Evolutionary conservation across 1,140 invertebrate species (phyloP).

Genomic region (Spodoptera frugiperda): DNA sequence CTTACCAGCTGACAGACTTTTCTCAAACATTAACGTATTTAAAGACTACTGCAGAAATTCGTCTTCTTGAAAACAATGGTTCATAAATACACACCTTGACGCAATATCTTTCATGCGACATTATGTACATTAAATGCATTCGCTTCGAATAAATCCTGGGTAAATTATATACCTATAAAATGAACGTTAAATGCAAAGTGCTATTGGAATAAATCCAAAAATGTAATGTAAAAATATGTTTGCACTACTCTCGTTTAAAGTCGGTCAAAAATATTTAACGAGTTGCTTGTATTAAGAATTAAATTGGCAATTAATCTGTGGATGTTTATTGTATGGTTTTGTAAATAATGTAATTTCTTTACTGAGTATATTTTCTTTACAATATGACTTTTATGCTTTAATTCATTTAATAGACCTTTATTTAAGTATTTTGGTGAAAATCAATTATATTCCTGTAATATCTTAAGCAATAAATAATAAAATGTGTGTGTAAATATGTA

Average conservation of each 20-base stretch:
- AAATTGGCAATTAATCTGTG: not conserved
- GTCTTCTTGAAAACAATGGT: not conserved
- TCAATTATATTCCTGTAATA: too few species aligned
- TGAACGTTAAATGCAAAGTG: constrained; percentile 37
- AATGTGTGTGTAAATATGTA: too few species aligned
- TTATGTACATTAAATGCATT: not conserved
- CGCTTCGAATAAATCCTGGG: constrained; percentile 24
- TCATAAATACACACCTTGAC: not conserved
- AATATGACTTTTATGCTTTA: too few species aligned
- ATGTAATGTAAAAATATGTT: constrained; percentile 22
- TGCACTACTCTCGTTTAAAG: constrained; percentile 18
- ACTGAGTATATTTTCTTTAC: too few species aligned
- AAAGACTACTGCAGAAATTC: too few species aligned
- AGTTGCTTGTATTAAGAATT: not conserved
- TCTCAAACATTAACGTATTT: too few species aligned
- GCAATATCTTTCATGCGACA: constrained; percentile 3
- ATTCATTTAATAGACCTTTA: too few species aligned
- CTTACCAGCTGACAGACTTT: too few species aligned
- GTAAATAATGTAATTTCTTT: too few species aligned
- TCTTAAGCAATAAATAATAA: too few species aligned
- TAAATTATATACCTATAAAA: constrained; percentile 46
- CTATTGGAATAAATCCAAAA: constrained; percentile 44
- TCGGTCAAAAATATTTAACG: not conserved
- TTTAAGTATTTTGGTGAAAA: not conserved
- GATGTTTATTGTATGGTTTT: too few species aligned